Percentiles rank a stretch among this genome's conserved stretches.
Conservation (phyloP, 2,113 vertebrate species). For the Aldabrachelys gigantea region DNA sequence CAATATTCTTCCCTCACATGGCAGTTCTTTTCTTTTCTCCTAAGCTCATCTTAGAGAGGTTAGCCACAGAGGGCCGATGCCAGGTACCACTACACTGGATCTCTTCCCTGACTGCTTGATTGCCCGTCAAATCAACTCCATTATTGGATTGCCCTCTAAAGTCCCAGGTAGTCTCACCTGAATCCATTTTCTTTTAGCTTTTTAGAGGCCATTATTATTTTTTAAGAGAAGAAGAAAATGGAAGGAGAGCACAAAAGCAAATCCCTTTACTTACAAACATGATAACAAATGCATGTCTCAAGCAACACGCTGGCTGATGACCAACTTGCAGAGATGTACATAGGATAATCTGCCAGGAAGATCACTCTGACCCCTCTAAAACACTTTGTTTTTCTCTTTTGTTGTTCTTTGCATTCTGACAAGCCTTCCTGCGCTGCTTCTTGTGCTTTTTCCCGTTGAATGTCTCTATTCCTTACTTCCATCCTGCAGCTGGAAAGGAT, state of each 20-base stretch:
- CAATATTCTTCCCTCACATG: background rate
- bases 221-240: background rate
- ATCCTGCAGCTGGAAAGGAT: background rate
- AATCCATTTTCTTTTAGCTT: background rate
- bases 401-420: background rate
- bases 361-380: background rate
- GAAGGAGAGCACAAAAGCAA: background rate
- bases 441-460: background rate
- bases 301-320: background rate
- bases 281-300: background rate
- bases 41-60: background rate
- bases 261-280: background rate
- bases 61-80: fast-evolving
- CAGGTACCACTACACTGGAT: background rate
- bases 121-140: background rate
- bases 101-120: background rate
- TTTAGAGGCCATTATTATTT: background rate
- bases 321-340: background rate
- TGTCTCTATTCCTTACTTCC: background rate
- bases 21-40: background rate
- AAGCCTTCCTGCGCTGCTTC: background rate
- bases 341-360: background rate
- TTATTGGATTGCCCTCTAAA: background rate
- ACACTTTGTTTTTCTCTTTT: background rate
- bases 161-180: background rate